These are phyloP conservation scores for Euura lappo DNA, from an alignment of 1,140 invertebrate genomes.

Conservation along the genomic window DNA sequence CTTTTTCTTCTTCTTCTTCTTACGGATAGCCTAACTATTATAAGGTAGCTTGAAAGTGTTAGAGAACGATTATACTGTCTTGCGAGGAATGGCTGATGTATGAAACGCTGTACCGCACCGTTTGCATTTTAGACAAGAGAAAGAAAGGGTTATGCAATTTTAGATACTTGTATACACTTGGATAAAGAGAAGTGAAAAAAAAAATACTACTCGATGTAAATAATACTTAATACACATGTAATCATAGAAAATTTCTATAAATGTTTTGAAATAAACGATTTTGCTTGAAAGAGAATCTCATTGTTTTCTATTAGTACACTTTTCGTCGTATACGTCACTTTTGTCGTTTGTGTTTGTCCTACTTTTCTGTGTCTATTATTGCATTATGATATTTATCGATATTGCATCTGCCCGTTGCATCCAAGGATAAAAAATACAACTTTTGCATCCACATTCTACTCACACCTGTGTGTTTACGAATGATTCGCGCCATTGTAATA, in stretches of 20 bases:
- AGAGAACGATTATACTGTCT: neutral
- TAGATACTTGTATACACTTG: neutral
- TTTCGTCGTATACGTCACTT: neutral
- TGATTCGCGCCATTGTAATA: neutral
- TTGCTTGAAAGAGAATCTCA: conserved; percentile 1
- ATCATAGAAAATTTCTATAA: neutral
- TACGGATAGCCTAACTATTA: too few species aligned
- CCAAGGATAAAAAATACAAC: neutral
- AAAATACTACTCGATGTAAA: neutral
- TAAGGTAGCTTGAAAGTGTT: neutral
- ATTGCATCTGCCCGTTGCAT: neutral
- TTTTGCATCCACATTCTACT: neutral
- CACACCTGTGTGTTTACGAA: neutral
- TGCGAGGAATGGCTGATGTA: neutral
- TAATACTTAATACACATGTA: neutral
- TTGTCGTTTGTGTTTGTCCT: neutral
- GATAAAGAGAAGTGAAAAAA: neutral
- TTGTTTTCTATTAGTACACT: conserved; percentile 5
- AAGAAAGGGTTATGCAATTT: neutral
- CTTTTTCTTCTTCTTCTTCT: too few species aligned
- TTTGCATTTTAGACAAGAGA: neutral
- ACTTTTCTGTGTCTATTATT: neutral
- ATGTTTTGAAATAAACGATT: conserved; percentile 6
- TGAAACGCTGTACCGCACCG: neutral
- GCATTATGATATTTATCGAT: neutral